Evolutionary conservation across 1,140 invertebrate species (phyloP).

Genomic region (Trigoniulus corallinus): DNA sequence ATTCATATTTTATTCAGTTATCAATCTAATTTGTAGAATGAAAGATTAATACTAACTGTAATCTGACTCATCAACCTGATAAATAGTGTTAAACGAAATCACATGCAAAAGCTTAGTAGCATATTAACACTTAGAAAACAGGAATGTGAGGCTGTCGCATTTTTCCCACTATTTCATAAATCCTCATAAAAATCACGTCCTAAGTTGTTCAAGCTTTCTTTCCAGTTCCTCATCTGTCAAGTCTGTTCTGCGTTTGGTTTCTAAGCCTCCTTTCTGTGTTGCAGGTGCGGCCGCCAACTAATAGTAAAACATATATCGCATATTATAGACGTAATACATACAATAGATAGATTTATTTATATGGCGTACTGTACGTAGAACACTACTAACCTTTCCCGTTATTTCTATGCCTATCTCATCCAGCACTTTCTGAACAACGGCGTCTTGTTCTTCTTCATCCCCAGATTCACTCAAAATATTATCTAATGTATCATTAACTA

Average conservation of each 20-base stretch:
- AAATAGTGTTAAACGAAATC: too few relatives aligned
- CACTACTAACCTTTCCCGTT: constrained; percentile 50
- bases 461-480: constrained; percentile 74
- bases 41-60: too few relatives aligned
- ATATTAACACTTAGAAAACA: too few relatives aligned
- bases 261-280: constrained; percentile 38
- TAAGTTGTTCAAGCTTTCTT: constrained; percentile 53
- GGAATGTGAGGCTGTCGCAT: too few relatives aligned
- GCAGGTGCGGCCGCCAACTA: constrained; percentile 40
- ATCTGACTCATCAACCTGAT: too few relatives aligned
- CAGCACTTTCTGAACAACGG: constrained; percentile 68
- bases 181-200: too few relatives aligned
- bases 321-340: constrained; percentile 5
- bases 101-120: too few relatives aligned
- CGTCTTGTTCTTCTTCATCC: constrained; percentile 75
- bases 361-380: background rate
- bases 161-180: too few relatives aligned
- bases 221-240: constrained; percentile 56
- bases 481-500: constrained; percentile 78
- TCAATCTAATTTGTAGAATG: too few relatives aligned
- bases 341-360: constrained; percentile 4
- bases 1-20: too few relatives aligned
- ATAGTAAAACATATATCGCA: constrained; percentile 6
- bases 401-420: constrained; percentile 95
- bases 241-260: constrained; percentile 29